These are phyloP conservation scores for Paralichthys olivaceus DNA, from an alignment of 2,113 vertebrate species.

Conservation along the genomic window DNA sequence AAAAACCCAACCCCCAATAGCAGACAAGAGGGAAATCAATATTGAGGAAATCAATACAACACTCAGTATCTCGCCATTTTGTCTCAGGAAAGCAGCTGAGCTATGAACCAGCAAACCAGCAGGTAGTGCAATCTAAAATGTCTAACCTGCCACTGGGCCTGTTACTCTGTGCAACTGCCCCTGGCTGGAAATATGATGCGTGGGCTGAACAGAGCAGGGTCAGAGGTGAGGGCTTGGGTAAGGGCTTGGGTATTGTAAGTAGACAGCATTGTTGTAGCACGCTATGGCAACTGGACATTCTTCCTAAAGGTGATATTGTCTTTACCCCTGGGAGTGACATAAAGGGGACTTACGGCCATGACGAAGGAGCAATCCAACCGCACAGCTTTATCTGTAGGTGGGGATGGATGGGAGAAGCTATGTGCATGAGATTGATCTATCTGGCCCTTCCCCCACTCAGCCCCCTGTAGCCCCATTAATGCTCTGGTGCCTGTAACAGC, in stretches of 20 bases:
- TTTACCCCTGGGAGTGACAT: constrained; percentile 66
- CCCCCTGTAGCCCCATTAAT: constrained; percentile 51
- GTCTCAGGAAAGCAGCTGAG: constrained; percentile 60
- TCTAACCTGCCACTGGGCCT: constrained; percentile 56
- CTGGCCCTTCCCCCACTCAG: constrained; percentile 68
- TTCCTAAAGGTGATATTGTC: constrained; percentile 81
- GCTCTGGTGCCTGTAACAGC: constrained; percentile 58
- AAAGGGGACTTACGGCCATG: constrained; percentile 69
- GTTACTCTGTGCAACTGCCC: constrained; percentile 59
- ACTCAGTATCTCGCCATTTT: constrained; percentile 74
- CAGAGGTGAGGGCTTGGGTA: constrained; percentile 68
- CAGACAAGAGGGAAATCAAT: constrained; percentile 73
- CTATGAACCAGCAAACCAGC: constrained; percentile 32
- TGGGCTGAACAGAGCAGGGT: constrained; percentile 67
- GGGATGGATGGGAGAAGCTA: constrained; percentile 71
- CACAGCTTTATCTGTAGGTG: constrained; percentile 76
- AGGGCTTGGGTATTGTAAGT: constrained; percentile 71
- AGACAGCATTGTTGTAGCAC: constrained; percentile 75
- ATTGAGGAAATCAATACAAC: constrained; percentile 75
- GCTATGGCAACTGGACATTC: constrained; percentile 82
- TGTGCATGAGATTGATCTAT: constrained; percentile 78
- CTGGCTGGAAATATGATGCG: constrained; percentile 75
- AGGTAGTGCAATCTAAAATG: constrained; percentile 69
- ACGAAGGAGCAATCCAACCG: constrained; percentile 62
- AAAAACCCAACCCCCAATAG: constrained; percentile 52